Conservation (phyloP, 2,797 vertebrate genomes). For the Dendrocincla fuliginosa region DNA sequence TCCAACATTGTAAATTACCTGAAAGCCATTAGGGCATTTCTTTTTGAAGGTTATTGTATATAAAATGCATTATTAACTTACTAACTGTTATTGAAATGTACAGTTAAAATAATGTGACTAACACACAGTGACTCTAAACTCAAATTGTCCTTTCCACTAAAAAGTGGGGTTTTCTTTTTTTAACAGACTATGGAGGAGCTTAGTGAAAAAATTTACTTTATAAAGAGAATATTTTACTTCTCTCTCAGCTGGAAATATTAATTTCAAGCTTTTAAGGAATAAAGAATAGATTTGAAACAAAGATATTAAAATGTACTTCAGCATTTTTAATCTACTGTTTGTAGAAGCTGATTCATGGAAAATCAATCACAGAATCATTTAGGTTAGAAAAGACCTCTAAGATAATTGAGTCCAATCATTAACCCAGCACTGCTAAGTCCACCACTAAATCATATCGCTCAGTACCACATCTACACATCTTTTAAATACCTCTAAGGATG, state of each 20-base stretch:
- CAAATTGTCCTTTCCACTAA: neutral
- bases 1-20: neutral
- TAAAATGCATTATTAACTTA: conserved; percentile 29
- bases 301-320: neutral
- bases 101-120: conserved; percentile 25
- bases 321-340: neutral
- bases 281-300: neutral
- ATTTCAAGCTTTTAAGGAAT: neutral
- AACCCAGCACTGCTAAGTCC: neutral
- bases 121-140: neutral
- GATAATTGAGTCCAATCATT: neutral
- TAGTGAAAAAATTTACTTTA: neutral
- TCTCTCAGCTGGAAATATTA: neutral
- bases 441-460: neutral
- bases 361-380: neutral
- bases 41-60: neutral
- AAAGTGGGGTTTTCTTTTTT: neutral
- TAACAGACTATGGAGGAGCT: neutral
- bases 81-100: conserved; percentile 2
- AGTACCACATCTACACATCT: accelerated
- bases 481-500: neutral
- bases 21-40: neutral
- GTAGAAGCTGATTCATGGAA: neutral
- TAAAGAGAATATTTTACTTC: neutral
- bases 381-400: neutral